Evolutionary conservation across 2,797 vertebrate species (phyloP), one percentile per base, ranked within the genome.

Genomic region (Acipenser transmontanus): DNA sequence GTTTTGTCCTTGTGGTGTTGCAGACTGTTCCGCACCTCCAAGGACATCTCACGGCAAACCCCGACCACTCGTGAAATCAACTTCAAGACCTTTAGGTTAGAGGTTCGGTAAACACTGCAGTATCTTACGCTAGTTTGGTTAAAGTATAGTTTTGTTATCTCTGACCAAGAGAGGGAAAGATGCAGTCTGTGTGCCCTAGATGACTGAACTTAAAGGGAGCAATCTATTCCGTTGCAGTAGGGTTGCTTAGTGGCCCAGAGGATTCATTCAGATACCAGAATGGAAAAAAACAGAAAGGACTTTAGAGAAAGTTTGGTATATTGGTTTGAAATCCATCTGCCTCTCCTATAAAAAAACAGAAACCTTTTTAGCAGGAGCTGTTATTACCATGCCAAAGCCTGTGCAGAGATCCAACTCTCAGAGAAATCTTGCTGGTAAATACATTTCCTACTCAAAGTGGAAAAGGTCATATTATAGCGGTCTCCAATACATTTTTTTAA

Each of bases 401-500:
- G 69, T 72, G 76, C 72, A 34, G 66, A 74, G 62, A 57, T 61
- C 68, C 71, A 63, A 68, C 69, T 69, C 71, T 69, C 67, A 78
- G 71, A 61, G 47, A 51, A 54, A 51, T 68, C 69, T 70, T 72
- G 66, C 72, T 63, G 13, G 65, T 77, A 60, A 73, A 70, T 78
- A 70, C 59, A 69, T 79, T 81, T 82, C 74, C 82, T 78, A 71
- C 52, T 70, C 74, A 63, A 56, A 71, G 10, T 60, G 69, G 61
- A 72, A 56, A 72, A 52, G 61, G 76, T 82, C 80, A 81, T 56
- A 59, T 76, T 82, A 80, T 81, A 59, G 71, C 69, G 49, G 60
- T 71, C 69, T 77, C 69, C 20, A 50, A 61, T 13, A 0, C 8
- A 61, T 71, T 69, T 77, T 70, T 13, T 64, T 77, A 70, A 75